Base-by-base conservation (phyloP, 2,113 vertebrate genomes). In the Sakesphorus luctuosus region DNA sequence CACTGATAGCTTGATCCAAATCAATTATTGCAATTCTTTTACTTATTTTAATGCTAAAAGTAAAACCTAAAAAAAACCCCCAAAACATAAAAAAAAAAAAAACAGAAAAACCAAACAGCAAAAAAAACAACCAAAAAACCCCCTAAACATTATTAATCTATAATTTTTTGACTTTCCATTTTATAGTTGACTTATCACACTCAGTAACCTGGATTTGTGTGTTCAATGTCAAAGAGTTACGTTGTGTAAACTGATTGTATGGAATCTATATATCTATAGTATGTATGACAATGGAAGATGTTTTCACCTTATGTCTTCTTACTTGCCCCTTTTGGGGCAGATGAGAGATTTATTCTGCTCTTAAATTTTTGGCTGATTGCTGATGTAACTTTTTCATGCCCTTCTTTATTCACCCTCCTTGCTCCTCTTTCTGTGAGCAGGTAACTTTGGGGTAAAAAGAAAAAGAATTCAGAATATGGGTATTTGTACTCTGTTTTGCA, bases 141-240 rank as follows among this genome's bases (percentile, higher is more conserved):
- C 40, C 49, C 50, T 29, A 61, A 43, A 28, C 4, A 23, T 26
- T 44, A 10, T 29, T 44, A 50, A 67, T 46, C 3, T 67, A 33
- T 12, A 7, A 3, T 58, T 85, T 63, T 77, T 58, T 85, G 7
- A 35, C 10, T 61, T 58, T 12, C 65, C 4, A 7, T 73, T 11
- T 73, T 77, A 17, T 35, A 20, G 28, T 52, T 77, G 24, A 18
- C 35, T 58, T 68, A 23, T 73, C n/a, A 26, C 7, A 33, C 15
- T 85, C 29, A 38, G 2, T 52, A 72, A 62, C 38, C 6, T 82
- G 29, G 17, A 21, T 53, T 87, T 78, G 3, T 43, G 7, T 83
- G n/a, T 56, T 81, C 13, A 10, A 11, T 77, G 28, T 77, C 0
- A 0, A 46, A 18, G 36, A 63, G 14, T 28, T 66, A 1, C 4